phyloP scores from a whole-genome alignment of 1,140 invertebrate species.

The Drosophila tani region DNA sequence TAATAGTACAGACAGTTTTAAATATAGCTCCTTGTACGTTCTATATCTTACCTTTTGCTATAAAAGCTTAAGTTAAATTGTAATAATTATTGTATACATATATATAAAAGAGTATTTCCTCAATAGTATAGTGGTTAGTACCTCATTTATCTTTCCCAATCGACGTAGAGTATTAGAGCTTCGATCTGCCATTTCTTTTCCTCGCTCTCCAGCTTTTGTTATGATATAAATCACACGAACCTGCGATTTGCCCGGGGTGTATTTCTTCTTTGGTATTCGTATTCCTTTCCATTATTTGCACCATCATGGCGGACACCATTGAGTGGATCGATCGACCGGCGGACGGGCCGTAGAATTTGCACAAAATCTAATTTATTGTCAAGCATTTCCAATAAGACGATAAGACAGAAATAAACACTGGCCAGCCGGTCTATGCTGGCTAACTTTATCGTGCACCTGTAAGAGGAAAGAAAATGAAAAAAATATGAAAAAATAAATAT shows the following conservation, averaged over 20 bases:
- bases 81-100: neutral
- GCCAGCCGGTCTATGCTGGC: slow-evolving; percentile 34
- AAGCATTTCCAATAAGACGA: slow-evolving; percentile 67
- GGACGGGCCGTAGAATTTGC: slow-evolving; percentile 60
- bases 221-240: slow-evolving; percentile 70
- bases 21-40: too few relatives aligned
- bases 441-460: slow-evolving; percentile 74
- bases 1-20: too few relatives aligned
- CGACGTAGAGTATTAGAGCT: slow-evolving; percentile 20
- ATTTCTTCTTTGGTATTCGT: slow-evolving; percentile 31
- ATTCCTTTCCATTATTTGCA: slow-evolving; percentile 50
- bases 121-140: neutral
- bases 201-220: slow-evolving; percentile 22
- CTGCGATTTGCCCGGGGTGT: slow-evolving; percentile 47
- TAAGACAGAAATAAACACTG: slow-evolving; percentile 58
- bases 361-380: slow-evolving; percentile 81
- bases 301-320: slow-evolving; percentile 61
- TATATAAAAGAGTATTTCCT: neutral
- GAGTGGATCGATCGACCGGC: slow-evolving; percentile 54
- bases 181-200: slow-evolving; percentile 31
- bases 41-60: neutral
- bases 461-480: slow-evolving; percentile 43
- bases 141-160: neutral
- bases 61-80: neutral
- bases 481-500: slow-evolving; percentile 31